A percentile compares a stretch with the other conserved stretches of the same genome.
Evolutionary conservation across 1,140 invertebrate genomes (phyloP).

Genomic region (Drosophila micromelanica): DNA sequence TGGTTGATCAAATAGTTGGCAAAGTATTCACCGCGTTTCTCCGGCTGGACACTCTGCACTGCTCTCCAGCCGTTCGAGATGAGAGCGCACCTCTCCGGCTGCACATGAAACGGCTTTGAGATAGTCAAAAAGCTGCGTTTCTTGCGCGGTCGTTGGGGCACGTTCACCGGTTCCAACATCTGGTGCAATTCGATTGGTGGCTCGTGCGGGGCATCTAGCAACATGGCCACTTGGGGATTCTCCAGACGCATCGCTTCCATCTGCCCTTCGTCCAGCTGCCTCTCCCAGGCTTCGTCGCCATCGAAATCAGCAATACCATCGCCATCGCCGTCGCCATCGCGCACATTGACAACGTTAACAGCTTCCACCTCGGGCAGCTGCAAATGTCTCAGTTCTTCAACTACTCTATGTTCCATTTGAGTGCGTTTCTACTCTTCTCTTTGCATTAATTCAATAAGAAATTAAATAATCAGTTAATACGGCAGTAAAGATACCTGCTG

Average conservation of each 20-base stretch:
- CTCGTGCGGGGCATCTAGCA: constrained; percentile 57
- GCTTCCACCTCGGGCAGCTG: constrained; percentile 18
- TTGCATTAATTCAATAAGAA: neutral
- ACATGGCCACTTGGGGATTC: constrained; percentile 36
- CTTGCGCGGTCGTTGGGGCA: constrained; percentile 39
- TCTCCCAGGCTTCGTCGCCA: constrained; percentile 4
- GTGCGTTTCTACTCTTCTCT: neutral
- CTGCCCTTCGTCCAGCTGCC: constrained; percentile 28
- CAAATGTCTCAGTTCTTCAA: constrained; percentile 27
- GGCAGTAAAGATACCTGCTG: constrained; percentile 33
- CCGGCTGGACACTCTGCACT: constrained; percentile 28
- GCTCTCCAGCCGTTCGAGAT: constrained; percentile 48
- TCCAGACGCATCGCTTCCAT: constrained; percentile 23
- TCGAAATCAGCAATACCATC: constrained; percentile 17
- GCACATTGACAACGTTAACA: constrained; percentile 23
- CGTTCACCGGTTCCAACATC: constrained; percentile 10
- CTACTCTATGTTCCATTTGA: constrained; percentile 19
- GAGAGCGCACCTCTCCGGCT: constrained; percentile 48
- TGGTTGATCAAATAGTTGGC: constrained; percentile 60
- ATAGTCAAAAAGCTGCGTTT: constrained; percentile 60
- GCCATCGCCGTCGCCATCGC: constrained; percentile 4
- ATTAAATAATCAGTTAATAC: constrained; percentile 20
- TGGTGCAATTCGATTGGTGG: constrained; percentile 48
- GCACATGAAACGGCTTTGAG: constrained; percentile 33
- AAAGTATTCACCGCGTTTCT: constrained; percentile 52